Conservation (phyloP, 2,113 vertebrate genomes). For the Osmerus mordax region DNA sequence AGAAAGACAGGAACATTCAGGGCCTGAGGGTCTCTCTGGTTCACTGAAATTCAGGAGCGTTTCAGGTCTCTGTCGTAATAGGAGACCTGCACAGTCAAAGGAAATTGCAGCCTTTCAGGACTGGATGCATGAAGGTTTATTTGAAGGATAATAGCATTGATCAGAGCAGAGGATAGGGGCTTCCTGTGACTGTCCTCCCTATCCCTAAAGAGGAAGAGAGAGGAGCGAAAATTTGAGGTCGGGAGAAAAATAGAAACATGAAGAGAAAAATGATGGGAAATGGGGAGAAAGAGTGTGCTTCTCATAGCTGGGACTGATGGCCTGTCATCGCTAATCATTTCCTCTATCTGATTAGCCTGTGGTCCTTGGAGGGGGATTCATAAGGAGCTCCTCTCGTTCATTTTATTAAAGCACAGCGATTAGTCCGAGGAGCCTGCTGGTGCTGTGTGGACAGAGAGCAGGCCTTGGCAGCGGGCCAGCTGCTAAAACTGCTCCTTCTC, state of each 20-base stretch:
- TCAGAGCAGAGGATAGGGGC: too few relatives aligned
- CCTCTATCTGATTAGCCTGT: conserved; percentile 41
- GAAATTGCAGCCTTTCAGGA: conserved; percentile 25
- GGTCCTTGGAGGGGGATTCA: conserved; percentile 12
- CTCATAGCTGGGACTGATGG: neutral
- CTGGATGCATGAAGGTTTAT: too few relatives aligned
- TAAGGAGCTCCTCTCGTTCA: conserved; percentile 10
- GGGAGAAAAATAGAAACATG: neutral
- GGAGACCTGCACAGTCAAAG: conserved; percentile 29
- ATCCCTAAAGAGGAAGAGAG: neutral
- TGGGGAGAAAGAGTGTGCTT: too few relatives aligned
- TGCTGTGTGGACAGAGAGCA: conserved; percentile 41
- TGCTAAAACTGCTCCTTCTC: neutral
- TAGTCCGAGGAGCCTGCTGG: conserved; percentile 9
- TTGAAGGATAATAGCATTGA: too few relatives aligned
- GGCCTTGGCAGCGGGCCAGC: conserved; percentile 16
- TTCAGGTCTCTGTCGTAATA: conserved; percentile 24
- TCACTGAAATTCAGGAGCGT: conserved; percentile 44
- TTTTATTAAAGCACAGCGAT: conserved; percentile 39
- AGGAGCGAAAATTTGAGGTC: neutral
- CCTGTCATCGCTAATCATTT: conserved; percentile 25
- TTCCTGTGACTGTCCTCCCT: too few relatives aligned
- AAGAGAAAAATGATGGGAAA: neutral
- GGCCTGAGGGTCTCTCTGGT: conserved; percentile 25
- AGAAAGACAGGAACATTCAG: conserved; percentile 24